These are phyloP conservation scores for Perizoma affinitatum DNA, from an alignment of 2,888 invertebrate genomes.

Conservation along the genomic window DNA sequence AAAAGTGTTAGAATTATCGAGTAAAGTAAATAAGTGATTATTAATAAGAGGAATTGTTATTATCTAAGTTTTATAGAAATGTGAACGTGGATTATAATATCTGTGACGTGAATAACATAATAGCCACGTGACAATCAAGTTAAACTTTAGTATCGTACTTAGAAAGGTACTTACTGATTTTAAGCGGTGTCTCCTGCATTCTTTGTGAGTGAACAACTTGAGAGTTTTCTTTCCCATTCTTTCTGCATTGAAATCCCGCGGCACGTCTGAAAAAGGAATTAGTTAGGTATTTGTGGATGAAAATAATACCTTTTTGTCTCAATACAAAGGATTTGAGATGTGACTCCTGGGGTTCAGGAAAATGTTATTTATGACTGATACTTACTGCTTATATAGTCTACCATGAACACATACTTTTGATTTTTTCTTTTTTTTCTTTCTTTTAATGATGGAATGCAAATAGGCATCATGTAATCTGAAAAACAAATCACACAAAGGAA, in stretches of 20 bases:
- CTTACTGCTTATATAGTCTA: constrained; percentile 73
- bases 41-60: too few species aligned
- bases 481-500: constrained; percentile 2
- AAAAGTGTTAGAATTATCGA: too few species aligned
- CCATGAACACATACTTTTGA: constrained; percentile 58
- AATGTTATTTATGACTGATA: constrained; percentile 12
- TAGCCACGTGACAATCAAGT: too few species aligned
- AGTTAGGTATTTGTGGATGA: not conserved
- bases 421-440: constrained; percentile 59
- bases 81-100: too few species aligned
- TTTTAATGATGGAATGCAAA: constrained; percentile 62
- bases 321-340: too few species aligned
- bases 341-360: too few species aligned
- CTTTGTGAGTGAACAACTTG: constrained; percentile 65
- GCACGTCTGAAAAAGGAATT: constrained; percentile 55
- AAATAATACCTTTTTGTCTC: too few species aligned
- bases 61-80: too few species aligned
- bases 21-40: too few species aligned
- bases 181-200: constrained; percentile 63
- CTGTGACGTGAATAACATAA: too few species aligned
- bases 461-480: constrained; percentile 69
- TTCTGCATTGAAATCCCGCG: constrained; percentile 68
- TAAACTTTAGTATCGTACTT: too few species aligned
- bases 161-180: constrained; percentile 50
- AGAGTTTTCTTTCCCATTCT: constrained; percentile 70